phyloP scores from a whole-genome alignment of 2,888 invertebrate genomes.

The Oscheius sp. region DNA sequence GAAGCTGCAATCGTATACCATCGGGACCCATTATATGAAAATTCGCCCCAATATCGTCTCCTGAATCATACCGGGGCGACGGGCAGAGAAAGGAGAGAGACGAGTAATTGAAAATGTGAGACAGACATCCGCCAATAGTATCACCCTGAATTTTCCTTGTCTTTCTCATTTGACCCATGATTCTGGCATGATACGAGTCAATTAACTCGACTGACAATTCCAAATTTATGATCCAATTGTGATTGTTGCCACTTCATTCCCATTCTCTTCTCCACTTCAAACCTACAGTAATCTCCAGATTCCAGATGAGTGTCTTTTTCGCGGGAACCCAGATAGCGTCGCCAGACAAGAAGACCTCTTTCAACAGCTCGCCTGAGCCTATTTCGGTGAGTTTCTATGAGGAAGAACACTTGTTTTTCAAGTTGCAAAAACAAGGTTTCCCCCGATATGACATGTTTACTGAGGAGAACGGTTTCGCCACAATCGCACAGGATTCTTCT shows the following conservation, averaged over 20 bases:
- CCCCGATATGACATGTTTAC: not conserved
- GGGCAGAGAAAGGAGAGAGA: not conserved
- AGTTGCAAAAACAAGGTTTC: not conserved
- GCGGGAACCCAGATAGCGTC: conserved; percentile 32
- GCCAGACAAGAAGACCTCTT: conserved; percentile 28
- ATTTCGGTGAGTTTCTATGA: conserved; percentile 19
- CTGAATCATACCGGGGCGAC: conserved; percentile 22
- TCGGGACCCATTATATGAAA: not conserved
- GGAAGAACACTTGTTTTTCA: not conserved
- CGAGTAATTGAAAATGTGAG: conserved; percentile 29
- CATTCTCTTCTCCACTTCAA: not conserved
- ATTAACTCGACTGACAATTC: conserved; percentile 12
- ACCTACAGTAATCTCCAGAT: not conserved
- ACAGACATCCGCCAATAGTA: not conserved
- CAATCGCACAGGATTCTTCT: not conserved
- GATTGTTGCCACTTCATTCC: conserved; percentile 6
- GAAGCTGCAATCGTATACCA: not conserved
- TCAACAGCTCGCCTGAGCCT: conserved; percentile 29
- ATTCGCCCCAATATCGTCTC: conserved; percentile 29
- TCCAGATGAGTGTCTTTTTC: conserved; percentile 36
- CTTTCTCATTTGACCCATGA: not conserved
- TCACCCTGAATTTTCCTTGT: not conserved
- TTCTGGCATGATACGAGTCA: not conserved
- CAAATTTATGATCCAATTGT: conserved; percentile 15
- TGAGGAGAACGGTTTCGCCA: not conserved